Base-by-base conservation (phyloP, 2,888 invertebrate species). In the Zeuzera pyrina region DNA sequence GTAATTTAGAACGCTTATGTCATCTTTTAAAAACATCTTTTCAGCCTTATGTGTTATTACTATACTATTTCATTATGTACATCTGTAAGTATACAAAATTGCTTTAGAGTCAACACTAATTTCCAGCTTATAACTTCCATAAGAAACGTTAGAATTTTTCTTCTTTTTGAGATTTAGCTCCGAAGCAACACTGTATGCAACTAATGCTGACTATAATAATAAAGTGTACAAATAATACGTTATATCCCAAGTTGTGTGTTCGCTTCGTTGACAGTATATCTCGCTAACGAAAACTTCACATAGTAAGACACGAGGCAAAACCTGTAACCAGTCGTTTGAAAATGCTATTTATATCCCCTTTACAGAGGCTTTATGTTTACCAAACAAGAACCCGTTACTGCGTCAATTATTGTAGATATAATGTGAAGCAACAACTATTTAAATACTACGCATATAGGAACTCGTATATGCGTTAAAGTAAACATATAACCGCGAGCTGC, bases 241-340 rank as follows among this genome's bases (percentile, higher is more conserved):
- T 19, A 6, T 48, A 52, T 51, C 54, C 50, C 34, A 31, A 39
- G 52, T 52, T 51, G 58, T 67, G 65, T 68, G 71, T 50, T 56
- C 49, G 51, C 50, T 63, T 46, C 56, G 61, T 74, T 76, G 74
- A 71, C 77, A 68, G 59, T 63, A 47, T 51, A 39, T 41, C 47
- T 32, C 41, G 65, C 61, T 77, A 74, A 77, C 60, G 43, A 49
- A 52, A 45, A 54, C 48, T 39, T 55, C 54, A 68, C 59, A 73
- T 65, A 63, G 36, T 33, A 36, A 43, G 50, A 46, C 49, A 43
- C 44, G 51, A 54, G 49, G 53, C 48, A 56, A 49, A 53, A 61
- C 48, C 53, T 56, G 52, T 47, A 47, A 49, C 33, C 34, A 42
- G 26, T 47, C 58, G 57, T 19, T 8, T 19, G 19, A 6, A n/a